These are phyloP conservation scores for Drosophila sordidapex DNA, from an alignment of 2,888 invertebrate genomes.

Conservation along the genomic window DNA sequence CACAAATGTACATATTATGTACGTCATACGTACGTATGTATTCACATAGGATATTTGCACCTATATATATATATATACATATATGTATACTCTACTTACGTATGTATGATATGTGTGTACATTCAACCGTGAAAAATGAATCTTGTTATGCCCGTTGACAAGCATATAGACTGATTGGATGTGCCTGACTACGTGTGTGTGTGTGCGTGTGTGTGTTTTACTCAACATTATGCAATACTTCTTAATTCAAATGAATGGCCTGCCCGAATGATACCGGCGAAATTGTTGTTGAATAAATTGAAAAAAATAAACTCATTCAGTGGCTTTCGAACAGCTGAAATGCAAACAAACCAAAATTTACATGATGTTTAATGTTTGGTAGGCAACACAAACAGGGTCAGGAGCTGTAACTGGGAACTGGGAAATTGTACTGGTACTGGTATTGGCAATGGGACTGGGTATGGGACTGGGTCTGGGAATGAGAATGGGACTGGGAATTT, in stretches of 20 bases:
- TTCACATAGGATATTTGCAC: not conserved
- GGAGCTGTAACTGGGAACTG: not conserved
- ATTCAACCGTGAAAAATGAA: constrained; percentile 43
- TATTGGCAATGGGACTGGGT: not conserved
- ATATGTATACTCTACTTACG: not conserved
- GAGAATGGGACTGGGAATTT: not conserved
- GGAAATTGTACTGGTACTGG: not conserved
- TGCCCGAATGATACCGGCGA: constrained; percentile 31
- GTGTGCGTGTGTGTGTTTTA: constrained; percentile 14
- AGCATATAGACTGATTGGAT: constrained; percentile 39
- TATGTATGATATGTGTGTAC: not conserved
- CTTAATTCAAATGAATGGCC: constrained; percentile 16
- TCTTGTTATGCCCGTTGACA: constrained; percentile 41
- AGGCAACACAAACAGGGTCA: constrained; percentile 13
- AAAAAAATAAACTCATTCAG: constrained; percentile 38
- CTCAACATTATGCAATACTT: constrained; percentile 30
- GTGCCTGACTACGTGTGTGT: not conserved
- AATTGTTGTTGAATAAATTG: constrained; percentile 48
- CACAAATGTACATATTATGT: not conserved
- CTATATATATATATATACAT: not conserved
- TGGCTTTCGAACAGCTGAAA: constrained; percentile 17
- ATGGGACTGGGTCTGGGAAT: not conserved
- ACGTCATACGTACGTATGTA: not conserved
- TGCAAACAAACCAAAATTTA: constrained; percentile 60
- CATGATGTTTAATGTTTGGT: constrained; percentile 73